These are phyloP conservation scores for Brevimyrus niger DNA, from an alignment of 2,113 vertebrate genomes.

Conservation along the genomic window DNA sequence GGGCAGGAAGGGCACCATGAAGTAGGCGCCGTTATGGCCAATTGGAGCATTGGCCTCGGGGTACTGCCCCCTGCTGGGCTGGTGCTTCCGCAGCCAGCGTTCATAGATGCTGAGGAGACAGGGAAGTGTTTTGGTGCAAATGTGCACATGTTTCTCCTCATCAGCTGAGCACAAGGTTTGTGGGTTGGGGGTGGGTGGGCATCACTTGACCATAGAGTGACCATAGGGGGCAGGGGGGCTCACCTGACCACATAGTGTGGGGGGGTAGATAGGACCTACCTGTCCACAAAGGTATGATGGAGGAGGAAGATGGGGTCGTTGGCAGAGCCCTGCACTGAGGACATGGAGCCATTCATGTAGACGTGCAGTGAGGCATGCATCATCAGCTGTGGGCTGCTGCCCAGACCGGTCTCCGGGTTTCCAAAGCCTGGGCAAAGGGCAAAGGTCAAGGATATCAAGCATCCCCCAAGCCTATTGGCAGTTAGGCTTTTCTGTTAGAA, in stretches of 20 bases:
- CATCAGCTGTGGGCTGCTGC: neutral
- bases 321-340: slow-evolving; percentile 68
- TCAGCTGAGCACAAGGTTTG: neutral
- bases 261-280: slow-evolving; percentile 46
- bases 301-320: slow-evolving; percentile 73
- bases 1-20: slow-evolving; percentile 74
- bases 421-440: neutral
- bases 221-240: too few relatives aligned
- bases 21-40: slow-evolving; percentile 69
- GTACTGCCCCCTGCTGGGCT: slow-evolving; percentile 54
- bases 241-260: neutral
- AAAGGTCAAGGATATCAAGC: neutral
- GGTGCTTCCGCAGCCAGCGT: slow-evolving; percentile 65
- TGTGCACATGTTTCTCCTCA: neutral
- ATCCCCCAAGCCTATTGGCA: neutral
- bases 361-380: slow-evolving; percentile 73
- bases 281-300: slow-evolving; percentile 74
- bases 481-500: neutral
- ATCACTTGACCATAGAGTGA: slow-evolving; percentile 67
- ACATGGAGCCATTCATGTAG: slow-evolving; percentile 79
- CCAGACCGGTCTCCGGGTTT: neutral
- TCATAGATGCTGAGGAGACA: slow-evolving; percentile 65
- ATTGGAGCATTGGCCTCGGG: slow-evolving; percentile 68
- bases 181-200: neutral
- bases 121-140: neutral